A percentile compares a stretch with the other conserved stretches of the same genome.
These are phyloP conservation scores for Triplophysa bombifrons DNA, from an alignment of 2,797 vertebrate species.

Conservation along the genomic window DNA sequence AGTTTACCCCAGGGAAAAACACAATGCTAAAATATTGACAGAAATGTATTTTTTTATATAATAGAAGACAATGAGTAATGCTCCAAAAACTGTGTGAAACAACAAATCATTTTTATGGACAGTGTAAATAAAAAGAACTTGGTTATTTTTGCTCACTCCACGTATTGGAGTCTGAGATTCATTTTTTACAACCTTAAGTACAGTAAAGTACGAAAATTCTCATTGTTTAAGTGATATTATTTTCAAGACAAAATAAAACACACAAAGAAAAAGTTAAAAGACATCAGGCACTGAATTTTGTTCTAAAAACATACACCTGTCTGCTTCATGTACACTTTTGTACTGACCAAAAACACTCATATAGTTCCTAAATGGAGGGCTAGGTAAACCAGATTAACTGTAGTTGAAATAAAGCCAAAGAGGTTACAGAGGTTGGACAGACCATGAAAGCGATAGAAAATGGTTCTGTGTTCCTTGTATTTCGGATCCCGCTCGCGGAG, in stretches of 20 bases:
- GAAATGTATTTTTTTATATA: background rate
- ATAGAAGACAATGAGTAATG: background rate
- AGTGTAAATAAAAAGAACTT: too few relatives aligned
- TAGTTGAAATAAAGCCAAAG: conserved; percentile 79
- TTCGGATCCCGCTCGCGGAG: conserved; percentile 86
- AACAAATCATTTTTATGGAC: background rate
- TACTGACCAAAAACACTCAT: conserved; percentile 49
- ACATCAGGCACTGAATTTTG: background rate
- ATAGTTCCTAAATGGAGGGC: conserved; percentile 79
- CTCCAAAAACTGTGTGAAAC: background rate
- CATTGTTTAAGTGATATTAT: background rate
- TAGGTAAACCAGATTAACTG: conserved; percentile 76
- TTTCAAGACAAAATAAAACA: background rate
- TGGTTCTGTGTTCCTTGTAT: conserved; percentile 72
- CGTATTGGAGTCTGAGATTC: background rate
- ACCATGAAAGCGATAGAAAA: conserved; percentile 82
- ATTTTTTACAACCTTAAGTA: background rate
- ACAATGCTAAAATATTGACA: too few relatives aligned
- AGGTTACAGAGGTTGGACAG: conserved; percentile 84
- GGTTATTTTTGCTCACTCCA: background rate
- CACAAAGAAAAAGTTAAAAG: background rate
- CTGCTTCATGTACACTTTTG: background rate
- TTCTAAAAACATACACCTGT: background rate
- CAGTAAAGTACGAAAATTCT: background rate
- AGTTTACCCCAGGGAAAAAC: too few relatives aligned